Base-by-base conservation (phyloP, 2,113 vertebrate species). In the Mungos mungo region DNA sequence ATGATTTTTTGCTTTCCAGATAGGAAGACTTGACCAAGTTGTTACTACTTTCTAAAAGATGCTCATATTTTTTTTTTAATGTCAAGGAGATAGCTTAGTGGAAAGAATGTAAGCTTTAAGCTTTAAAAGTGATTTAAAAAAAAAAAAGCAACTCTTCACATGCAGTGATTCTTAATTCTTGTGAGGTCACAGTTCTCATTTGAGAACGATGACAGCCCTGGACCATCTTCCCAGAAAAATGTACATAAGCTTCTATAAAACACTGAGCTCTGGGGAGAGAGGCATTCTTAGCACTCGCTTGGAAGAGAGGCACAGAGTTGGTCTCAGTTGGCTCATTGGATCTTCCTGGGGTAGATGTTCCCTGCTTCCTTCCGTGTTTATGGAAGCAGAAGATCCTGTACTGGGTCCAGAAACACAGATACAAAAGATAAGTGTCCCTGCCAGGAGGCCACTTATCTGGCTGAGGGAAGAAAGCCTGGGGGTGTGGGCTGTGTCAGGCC, bases 41-140 rank as follows among this genome's bases (percentile, higher is more conserved):
- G 27, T 93, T 90, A 74, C 0, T 93, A 66, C 25, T 81, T 95
- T 92, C 69, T 74, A 84, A 89, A 93, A 93, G 27, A 81, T 79
- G 31, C 5, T 80, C 54, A 69, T 47, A 21, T 86, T 79, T 57
- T 63, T 79, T 41, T 41, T 63, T 79, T 4, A 27, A 35, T 23
- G 12, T 60, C 77, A 38, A 86, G 71, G 31, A 21, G 27, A 21
- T 77, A 77, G 45, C 16, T 77, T 76, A 47, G 33, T 77, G n/a
- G n/a, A 92, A 90, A 92, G 68, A 72, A 90, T 41, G 41, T 38
- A n/a, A 90, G 38, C 95, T 92, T 93, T 86, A 57, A 52, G 50
- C 50, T 95, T 74, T 93, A 27, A 45, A 68, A 91, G 6, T 68
- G 27, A 54, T 54, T 80, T 21, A 2, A 27, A 41, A 74, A 41